Percentiles rank a stretch among this genome's conserved stretches.
Evolutionary conservation across 2,888 invertebrate species (phyloP).

Genomic region (Eucera pruinosa): DNA sequence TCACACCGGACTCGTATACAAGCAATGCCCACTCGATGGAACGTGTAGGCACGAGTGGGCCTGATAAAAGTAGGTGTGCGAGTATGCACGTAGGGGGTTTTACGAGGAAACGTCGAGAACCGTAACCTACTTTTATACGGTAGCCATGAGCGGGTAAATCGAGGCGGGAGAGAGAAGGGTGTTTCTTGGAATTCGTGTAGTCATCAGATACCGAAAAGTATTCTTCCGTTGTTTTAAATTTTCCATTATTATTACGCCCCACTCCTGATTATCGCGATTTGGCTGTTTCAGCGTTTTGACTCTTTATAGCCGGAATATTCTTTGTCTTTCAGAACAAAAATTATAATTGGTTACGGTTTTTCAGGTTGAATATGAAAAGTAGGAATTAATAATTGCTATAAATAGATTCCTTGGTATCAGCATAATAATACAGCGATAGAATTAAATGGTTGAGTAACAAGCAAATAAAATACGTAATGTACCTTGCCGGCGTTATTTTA

Average conservation of each 20-base stretch:
- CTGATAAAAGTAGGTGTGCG: slow-evolving; percentile 62
- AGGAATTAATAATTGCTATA: no score
- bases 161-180: slow-evolving; percentile 39
- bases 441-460: no score
- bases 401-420: no score
- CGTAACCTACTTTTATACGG: slow-evolving; percentile 67
- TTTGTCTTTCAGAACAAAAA: no score
- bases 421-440: no score
- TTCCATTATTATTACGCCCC: not conserved
- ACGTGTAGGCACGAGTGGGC: slow-evolving; percentile 62
- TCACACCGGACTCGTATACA: slow-evolving; percentile 57
- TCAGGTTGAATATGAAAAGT: no score
- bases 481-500: no score
- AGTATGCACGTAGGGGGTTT: slow-evolving; percentile 64
- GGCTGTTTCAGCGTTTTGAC: slow-evolving; percentile 7
- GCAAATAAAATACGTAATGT: no score
- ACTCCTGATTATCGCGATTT: not conserved
- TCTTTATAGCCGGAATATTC: no score
- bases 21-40: slow-evolving; percentile 47
- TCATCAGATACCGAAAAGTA: slow-evolving; percentile 59
- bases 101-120: slow-evolving; percentile 66
- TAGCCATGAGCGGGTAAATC: slow-evolving; percentile 22
- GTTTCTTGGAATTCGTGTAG: slow-evolving; percentile 64
- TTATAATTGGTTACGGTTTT: no score
- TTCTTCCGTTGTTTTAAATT: slow-evolving; percentile 19